Evolutionary conservation across 2,888 invertebrate genomes (phyloP), one percentile per base, ranked within the genome.

Genomic region (Papilio elwesi): DNA sequence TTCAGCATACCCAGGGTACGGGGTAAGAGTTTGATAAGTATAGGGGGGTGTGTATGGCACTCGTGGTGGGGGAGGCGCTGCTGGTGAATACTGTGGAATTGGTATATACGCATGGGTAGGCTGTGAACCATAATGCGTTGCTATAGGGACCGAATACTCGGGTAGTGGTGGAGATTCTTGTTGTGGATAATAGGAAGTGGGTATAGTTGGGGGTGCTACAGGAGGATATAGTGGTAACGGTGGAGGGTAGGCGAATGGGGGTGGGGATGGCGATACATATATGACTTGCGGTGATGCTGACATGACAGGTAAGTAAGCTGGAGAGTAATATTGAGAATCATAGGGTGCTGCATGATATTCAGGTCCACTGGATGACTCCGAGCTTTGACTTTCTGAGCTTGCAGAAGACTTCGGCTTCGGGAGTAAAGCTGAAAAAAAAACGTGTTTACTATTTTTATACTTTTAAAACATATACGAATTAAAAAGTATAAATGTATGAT

Each of bases 251-350:
- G 72, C 47, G 77, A 78, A 26, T 16, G 84, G 82, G 1, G 82
- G 71, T 10, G 82, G 63, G 0, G 83, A 74, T 38, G 82, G 77
- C 7, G 88, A 79, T 49, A 85, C 81, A 74, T 87, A 91, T 59
- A 89, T 76, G 0, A 87, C 78, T 78, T 87, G 87, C 0, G 85
- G 85, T 43, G 78, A 52, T 2, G 78, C 65, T 0, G 78, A 71
- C 6, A 67, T 73, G 0, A 75, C 48, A 72, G 78, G 59, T 68
- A 75, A 51, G 38, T 77, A 74, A 7, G 76, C 13, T 59, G 79
- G 70, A 38, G 78, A 68, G 48, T 80, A 78, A 11, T 81, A 70
- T 59, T 81, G 76, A 8, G 82, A 62, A 15, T 87, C 85, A 53
- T 81, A 83, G 5, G 83, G 69, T 13, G 78, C 62, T 57, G 80